Evolutionary conservation across 2,888 invertebrate species (phyloP), one percentile per base, ranked within the genome.

Genomic region (Apotomis capreana): DNA sequence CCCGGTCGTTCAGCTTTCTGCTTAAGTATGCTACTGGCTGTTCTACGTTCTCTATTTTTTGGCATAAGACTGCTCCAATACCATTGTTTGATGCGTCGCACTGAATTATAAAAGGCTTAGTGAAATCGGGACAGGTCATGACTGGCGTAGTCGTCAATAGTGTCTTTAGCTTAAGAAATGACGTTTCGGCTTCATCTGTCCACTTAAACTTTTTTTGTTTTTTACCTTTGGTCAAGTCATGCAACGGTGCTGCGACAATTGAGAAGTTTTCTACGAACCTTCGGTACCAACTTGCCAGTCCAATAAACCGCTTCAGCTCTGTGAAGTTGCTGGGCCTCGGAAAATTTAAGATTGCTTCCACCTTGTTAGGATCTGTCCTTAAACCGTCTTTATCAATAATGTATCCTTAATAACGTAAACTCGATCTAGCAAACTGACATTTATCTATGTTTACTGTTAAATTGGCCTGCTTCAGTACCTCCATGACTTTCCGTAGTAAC

Each of bases 31-130:
- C 61, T 3, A 61, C 44, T 4, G 61, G 49, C 4, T n/a, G 51
- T 3, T 62, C 62, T 0, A 2, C 49, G 4, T 51, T 51, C 3
- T 36, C 37, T 26, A 12, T 51, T 6, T 51, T 62, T 6, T 62
- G 62, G 5, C 51, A 62, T 3, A 62, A 8, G 9, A 62, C 62
- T 0, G 65, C 71, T 13, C 71, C 70, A 4, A 71, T 69, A 10
- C 74, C 70, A 12, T 58, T 61, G 15, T 61, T 69, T 5, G 61
- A 62, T 4, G 40, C 61, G 57, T 61, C 61, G 5, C 61, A 61
- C 8, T 61, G 61, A 4, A 61, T 26, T 8, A 26, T 49, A 4
- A 61, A 61, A 0, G 49, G 49, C 2, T 61, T 49, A 3, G 15
- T 5, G 10, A 26, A 62, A 10, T 62, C 51, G 0, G 62, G 62